Percentiles rank a stretch among this genome's conserved stretches.
These are phyloP conservation scores for Molanna angustata DNA, from an alignment of 2,888 invertebrate species.

Conservation along the genomic window DNA sequence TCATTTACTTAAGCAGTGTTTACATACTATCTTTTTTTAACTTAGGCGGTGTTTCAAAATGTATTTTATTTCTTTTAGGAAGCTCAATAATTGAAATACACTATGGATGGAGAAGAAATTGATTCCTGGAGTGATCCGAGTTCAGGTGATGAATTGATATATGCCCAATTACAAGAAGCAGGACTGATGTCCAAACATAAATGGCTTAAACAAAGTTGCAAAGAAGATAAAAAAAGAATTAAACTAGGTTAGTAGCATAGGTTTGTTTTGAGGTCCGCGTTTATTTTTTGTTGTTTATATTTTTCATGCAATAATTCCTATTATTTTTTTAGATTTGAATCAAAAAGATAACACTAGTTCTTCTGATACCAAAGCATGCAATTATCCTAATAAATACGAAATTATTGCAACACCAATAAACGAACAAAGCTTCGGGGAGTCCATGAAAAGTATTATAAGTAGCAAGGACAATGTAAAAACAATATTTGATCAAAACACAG, in stretches of 20 bases:
- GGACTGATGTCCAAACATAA: background rate
- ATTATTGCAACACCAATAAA: too few relatives aligned
- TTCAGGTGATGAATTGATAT: background rate
- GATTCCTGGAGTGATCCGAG: background rate
- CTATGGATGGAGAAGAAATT: conserved; percentile 1
- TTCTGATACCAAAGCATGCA: too few relatives aligned
- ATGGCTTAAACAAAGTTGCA: background rate
- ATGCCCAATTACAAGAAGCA: background rate
- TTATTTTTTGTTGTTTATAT: background rate
- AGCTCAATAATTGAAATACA: background rate
- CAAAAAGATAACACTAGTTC: too few relatives aligned
- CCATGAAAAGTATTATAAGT: too few relatives aligned
- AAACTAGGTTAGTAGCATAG: background rate
- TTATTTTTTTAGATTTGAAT: conserved; percentile 2
- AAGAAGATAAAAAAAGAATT: conserved; percentile 4
- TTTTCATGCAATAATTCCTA: background rate
- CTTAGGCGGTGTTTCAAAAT: conserved; percentile 9
- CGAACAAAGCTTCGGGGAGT: too few relatives aligned
- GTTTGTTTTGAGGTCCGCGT: too few relatives aligned
- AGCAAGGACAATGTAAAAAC: too few relatives aligned
- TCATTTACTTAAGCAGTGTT: conserved; percentile 3
- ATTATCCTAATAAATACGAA: too few relatives aligned
- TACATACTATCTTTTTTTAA: background rate
- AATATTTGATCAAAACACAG: background rate
- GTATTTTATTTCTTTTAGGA: background rate